Percentiles rank a stretch among this genome's conserved stretches.
These are phyloP conservation scores for Leptinotarsa haldemani DNA, from an alignment of 2,888 invertebrate species.

Conservation along the genomic window DNA sequence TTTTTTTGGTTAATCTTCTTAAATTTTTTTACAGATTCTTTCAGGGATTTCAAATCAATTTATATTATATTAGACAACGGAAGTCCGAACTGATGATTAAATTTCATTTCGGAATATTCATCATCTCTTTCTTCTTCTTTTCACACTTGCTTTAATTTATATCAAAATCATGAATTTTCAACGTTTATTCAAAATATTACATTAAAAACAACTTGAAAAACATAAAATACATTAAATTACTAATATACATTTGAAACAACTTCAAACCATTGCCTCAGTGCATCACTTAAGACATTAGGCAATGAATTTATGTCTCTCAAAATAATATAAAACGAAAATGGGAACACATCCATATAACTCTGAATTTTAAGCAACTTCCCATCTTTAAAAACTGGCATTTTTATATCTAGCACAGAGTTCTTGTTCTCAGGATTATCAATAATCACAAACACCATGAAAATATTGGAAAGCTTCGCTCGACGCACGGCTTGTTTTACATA, in stretches of 20 bases:
- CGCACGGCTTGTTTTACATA: slow-evolving; percentile 83
- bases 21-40: too few relatives aligned
- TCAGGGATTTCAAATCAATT: too few relatives aligned
- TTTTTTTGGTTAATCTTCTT: too few relatives aligned
- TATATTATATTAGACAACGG: too few relatives aligned
- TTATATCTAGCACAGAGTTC: slow-evolving; percentile 92
- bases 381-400: slow-evolving; percentile 78
- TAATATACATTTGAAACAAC: slow-evolving; percentile 76
- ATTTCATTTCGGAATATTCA: too few relatives aligned
- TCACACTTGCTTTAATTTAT: too few relatives aligned
- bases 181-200: too few relatives aligned
- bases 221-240: slow-evolving; percentile 21
- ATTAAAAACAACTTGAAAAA: too few relatives aligned
- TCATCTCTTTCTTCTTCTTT: too few relatives aligned
- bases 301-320: slow-evolving; percentile 88
- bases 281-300: slow-evolving; percentile 93
- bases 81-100: too few relatives aligned
- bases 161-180: not conserved
- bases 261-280: slow-evolving; percentile 98
- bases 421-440: slow-evolving; percentile 94
- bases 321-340: slow-evolving; percentile 97
- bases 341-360: slow-evolving; percentile 94
- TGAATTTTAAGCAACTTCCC: slow-evolving; percentile 73
- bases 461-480: slow-evolving; percentile 81
- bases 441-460: slow-evolving; percentile 95